These are phyloP conservation scores for Semotilus atromaculatus DNA, from an alignment of 2,797 vertebrate species.

Conservation along the genomic window DNA sequence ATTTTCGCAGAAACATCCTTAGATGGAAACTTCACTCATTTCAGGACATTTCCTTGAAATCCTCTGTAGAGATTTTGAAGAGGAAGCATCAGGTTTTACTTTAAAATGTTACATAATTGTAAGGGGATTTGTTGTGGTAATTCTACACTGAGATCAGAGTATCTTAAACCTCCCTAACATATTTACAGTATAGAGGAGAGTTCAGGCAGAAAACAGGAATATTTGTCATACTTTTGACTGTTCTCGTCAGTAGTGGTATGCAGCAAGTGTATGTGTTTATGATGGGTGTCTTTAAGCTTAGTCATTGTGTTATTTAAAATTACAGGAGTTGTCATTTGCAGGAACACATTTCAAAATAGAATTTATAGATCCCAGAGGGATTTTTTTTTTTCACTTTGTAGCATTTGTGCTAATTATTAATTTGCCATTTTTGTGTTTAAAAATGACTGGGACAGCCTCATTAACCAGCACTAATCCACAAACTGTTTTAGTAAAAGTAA, in stretches of 20 bases:
- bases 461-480: conserved; percentile 18
- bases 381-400: background rate
- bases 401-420: background rate
- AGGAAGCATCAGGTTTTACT: conserved; percentile 10
- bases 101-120: background rate
- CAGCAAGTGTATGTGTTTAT: conserved; percentile 1
- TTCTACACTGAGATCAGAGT: background rate
- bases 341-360: background rate
- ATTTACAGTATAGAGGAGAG: conserved; percentile 16
- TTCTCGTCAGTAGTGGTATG: background rate
- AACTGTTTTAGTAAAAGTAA: background rate
- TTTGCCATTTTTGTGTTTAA: conserved; percentile 17
- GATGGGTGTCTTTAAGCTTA: conserved; percentile 1
- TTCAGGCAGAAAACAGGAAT: conserved; percentile 3
- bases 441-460: conserved; percentile 8
- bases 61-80: background rate
- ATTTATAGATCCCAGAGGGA: background rate
- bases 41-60: background rate
- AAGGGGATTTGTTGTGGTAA: background rate
- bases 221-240: conserved; percentile 5
- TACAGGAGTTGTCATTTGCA: background rate
- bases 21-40: background rate
- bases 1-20: background rate
- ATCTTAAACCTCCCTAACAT: conserved; percentile 4
- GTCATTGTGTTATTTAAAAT: conserved; percentile 8